Conservation (phyloP, 2,888 invertebrate species). For the Metalampra italica region DNA sequence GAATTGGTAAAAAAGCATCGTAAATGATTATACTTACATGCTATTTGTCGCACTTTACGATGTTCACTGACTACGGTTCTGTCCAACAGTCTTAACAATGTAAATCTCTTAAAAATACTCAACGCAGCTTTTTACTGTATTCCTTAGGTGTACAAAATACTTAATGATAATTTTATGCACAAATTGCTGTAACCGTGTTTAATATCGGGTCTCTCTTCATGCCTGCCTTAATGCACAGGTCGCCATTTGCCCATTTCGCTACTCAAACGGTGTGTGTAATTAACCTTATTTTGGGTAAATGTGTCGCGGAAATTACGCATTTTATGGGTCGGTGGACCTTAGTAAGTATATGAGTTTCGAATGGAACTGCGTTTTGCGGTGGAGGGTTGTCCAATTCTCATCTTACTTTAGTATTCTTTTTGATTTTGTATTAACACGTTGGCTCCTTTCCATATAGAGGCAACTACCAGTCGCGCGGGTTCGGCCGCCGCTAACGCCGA, state of each 20-base stretch:
- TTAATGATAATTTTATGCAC: constrained; percentile 19
- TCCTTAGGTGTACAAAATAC: constrained; percentile 7
- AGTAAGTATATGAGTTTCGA: background rate
- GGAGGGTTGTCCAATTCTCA: background rate
- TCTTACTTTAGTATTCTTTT: background rate
- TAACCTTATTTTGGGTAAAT: constrained; percentile 20
- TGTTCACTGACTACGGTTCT: too few relatives aligned
- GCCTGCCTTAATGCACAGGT: background rate
- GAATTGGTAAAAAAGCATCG: too few relatives aligned
- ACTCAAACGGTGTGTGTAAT: constrained; percentile 17
- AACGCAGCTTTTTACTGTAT: constrained; percentile 1
- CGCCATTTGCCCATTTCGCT: constrained; percentile 16
- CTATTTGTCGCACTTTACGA: too few relatives aligned
- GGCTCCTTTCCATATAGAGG: too few relatives aligned
- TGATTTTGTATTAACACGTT: background rate
- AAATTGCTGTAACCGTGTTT: constrained; percentile 8
- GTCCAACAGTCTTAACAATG: background rate
- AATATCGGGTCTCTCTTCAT: too few relatives aligned
- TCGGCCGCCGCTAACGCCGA: too few relatives aligned
- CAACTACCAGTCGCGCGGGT: too few relatives aligned
- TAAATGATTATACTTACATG: too few relatives aligned
- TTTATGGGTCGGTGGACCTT: constrained; percentile 9
- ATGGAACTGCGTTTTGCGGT: background rate
- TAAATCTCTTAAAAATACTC: constrained; percentile 4
- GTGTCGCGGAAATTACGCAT: constrained; percentile 13